Percentiles rank a stretch among this genome's conserved stretches.
Evolutionary conservation across 2,113 vertebrate genomes (phyloP).

Genomic region (Otocyon megalotis): DNA sequence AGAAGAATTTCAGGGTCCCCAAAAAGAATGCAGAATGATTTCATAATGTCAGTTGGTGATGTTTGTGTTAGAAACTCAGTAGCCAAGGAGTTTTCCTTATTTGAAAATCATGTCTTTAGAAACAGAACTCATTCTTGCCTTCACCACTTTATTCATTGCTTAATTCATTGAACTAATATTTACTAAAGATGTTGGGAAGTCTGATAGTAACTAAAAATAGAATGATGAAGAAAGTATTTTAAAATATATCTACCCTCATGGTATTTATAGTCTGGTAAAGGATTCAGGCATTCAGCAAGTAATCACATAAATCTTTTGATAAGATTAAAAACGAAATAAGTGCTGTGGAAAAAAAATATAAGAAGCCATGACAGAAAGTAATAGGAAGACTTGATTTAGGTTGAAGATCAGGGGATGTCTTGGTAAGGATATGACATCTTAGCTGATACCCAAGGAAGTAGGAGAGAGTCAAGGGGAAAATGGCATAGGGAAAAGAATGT

Average conservation of each 20-base stretch:
- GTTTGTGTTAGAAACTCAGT: background rate
- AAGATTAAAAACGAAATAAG: background rate
- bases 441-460: background rate
- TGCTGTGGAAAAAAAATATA: background rate
- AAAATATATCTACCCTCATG: background rate
- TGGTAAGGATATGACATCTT: background rate
- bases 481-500: background rate
- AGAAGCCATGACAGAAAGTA: background rate
- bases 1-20: background rate
- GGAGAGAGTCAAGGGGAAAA: too few relatives aligned
- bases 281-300: background rate
- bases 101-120: slow-evolving; percentile 8
- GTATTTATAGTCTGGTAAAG: background rate
- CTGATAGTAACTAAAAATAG: background rate
- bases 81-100: background rate
- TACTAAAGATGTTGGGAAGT: background rate
- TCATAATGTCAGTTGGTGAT: background rate
- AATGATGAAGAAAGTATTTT: slow-evolving; percentile 1
- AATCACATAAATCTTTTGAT: background rate
- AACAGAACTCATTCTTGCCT: background rate
- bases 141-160: background rate
- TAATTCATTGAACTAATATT: slow-evolving; percentile 12
- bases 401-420: background rate
- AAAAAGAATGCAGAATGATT: background rate
- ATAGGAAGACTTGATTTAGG: background rate